phyloP scores from a whole-genome alignment of 2,113 vertebrate species.

The Semicossyphus pulcher region DNA sequence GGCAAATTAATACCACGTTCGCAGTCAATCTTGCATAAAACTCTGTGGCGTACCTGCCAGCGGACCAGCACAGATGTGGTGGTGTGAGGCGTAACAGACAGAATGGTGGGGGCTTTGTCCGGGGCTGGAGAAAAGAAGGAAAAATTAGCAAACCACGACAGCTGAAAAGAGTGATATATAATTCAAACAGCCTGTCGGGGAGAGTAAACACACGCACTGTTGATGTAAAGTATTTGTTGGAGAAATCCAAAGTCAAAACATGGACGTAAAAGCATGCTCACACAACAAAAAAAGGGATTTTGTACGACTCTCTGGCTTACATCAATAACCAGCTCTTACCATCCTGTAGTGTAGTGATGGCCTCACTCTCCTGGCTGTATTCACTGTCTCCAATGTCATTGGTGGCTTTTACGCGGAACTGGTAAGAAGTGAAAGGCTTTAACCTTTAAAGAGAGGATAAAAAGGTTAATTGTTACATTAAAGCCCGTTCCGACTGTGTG shows the following conservation, averaged over 20 bases:
- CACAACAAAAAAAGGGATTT: neutral
- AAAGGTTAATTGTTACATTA: neutral
- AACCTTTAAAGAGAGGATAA: slow-evolving; percentile 80
- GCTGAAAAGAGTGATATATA: slow-evolving; percentile 39
- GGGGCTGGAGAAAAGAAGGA: slow-evolving; percentile 84
- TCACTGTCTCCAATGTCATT: slow-evolving; percentile 99
- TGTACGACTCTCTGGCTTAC: neutral
- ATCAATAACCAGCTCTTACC: slow-evolving; percentile 81
- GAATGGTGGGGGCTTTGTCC: slow-evolving; percentile 91
- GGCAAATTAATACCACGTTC: neutral
- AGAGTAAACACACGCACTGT: slow-evolving; percentile 38
- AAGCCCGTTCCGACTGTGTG: neutral
- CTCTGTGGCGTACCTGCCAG: slow-evolving; percentile 89
- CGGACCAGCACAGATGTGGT: slow-evolving; percentile 95
- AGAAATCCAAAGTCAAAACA: slow-evolving; percentile 41
- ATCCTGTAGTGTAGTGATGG: slow-evolving; percentile 95
- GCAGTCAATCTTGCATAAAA: slow-evolving; percentile 12
- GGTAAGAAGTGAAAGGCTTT: slow-evolving; percentile 98
- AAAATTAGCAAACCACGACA: slow-evolving; percentile 31
- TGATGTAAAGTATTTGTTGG: slow-evolving; percentile 33
- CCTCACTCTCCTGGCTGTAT: slow-evolving; percentile 95
- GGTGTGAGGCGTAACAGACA: slow-evolving; percentile 96
- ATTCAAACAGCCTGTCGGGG: slow-evolving; percentile 52
- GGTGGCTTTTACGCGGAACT: slow-evolving; percentile 95
- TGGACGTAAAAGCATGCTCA: slow-evolving; percentile 8